Conservation (phyloP, 2,888 invertebrate genomes). For the Eristalinus sepulchralis region DNA sequence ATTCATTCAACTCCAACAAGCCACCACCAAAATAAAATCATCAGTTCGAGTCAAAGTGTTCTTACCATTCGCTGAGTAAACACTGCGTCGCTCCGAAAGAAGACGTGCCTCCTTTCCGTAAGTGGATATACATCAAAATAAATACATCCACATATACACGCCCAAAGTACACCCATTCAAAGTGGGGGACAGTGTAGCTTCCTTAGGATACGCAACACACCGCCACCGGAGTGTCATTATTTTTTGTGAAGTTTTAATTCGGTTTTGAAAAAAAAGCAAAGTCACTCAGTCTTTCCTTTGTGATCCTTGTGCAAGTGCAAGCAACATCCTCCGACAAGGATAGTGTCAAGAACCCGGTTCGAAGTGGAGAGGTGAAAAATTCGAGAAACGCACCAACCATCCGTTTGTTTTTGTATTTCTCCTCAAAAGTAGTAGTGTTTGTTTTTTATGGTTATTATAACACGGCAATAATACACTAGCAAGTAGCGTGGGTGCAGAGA, state of each 20-base stretch:
- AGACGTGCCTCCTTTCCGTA: slow-evolving; percentile 36
- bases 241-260: slow-evolving; percentile 1
- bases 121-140: slow-evolving; percentile 8
- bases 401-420: slow-evolving; percentile 19
- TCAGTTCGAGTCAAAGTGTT: slow-evolving; percentile 73
- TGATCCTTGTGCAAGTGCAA: neutral
- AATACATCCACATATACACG: neutral
- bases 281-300: neutral
- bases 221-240: slow-evolving; percentile 35
- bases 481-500: neutral
- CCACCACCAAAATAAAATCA: slow-evolving; percentile 5
- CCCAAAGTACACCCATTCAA: neutral
- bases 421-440: slow-evolving; percentile 31
- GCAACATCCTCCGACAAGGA: neutral
- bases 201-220: slow-evolving; percentile 24
- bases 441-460: slow-evolving; percentile 39
- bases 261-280: neutral
- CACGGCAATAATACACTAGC: slow-evolving; percentile 22
- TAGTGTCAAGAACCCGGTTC: slow-evolving; percentile 8
- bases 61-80: slow-evolving; percentile 73
- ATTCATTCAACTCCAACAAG: slow-evolving; percentile 16
- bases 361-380: slow-evolving; percentile 44
- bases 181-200: neutral
- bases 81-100: slow-evolving; percentile 29
- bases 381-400: slow-evolving; percentile 4